Evolutionary conservation across 92 coral and sea anemone genomes (phyloP), one percentile per base, ranked within the genome.

Genomic region (Phenganax stokvisi): DNA sequence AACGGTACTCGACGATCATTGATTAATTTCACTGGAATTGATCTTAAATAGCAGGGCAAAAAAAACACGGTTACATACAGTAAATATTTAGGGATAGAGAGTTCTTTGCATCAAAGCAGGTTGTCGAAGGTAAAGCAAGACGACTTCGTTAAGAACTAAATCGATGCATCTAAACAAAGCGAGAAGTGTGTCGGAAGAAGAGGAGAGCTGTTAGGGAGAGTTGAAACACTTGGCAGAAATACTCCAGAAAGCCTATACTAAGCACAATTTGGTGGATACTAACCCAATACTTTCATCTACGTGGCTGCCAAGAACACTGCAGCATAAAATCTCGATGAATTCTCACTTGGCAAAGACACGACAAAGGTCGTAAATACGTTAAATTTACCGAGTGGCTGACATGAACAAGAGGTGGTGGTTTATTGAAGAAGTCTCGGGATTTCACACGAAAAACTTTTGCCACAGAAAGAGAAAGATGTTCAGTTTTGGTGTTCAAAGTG

Each of bases 401-500:
- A 0, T 82, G 77, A 65, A 85, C 86, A 17, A 67, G 86, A 67
- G 64, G 83, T 53, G 77, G 87, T 6, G 77, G 56, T 11, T 56
- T 72, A 51, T 9, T 11, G 10, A 72, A 72, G 60, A 72, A 44
- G 17, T 72, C 77, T 8, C 56, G 59, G 80, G 85, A 72, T 78
- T 79, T 20, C 25, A 20, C 25, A 20, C 25, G 25, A 20, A 20
- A 20, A 20, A 20, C 25, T 20, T 20, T 86, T 80, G 85, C 85
- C 31, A 83, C 89, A 67, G 83, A 74, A 58, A 81, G 81, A 61
- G 81, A 80, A 20, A 57, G 79, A 56, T 83, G 89, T 67, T 89
- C 89, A 13, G 91, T 85, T 60, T 66, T 84, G 20, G 54, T 85
- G 29, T 81, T 88, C 83, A 88, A 81, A 64, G 90, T 80, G 84